A percentile compares a stretch with the other conserved stretches of the same genome.
phyloP scores from a whole-genome alignment of 2,888 invertebrate genomes.

The Epiblema foenella region DNA sequence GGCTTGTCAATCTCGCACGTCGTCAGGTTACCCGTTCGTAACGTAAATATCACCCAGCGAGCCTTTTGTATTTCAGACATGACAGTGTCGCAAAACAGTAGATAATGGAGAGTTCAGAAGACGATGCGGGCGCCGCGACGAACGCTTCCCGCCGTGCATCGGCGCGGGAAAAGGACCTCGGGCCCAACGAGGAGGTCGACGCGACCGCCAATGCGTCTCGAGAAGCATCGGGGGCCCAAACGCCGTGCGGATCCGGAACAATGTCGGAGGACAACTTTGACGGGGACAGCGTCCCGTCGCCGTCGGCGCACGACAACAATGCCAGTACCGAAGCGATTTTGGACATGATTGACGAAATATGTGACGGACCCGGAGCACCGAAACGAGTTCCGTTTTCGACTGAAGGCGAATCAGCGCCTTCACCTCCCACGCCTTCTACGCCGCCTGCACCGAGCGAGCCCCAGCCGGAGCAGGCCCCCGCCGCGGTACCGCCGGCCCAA shows the following conservation, averaged over 20 bases:
- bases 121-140: slow-evolving; percentile 83
- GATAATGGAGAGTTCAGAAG: slow-evolving; percentile 85
- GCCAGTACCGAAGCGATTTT: slow-evolving; percentile 82
- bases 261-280: slow-evolving; percentile 80
- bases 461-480: background rate
- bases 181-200: slow-evolving; percentile 73
- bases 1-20: slow-evolving; percentile 83
- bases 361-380: slow-evolving; percentile 78
- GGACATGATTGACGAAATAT: slow-evolving; percentile 83
- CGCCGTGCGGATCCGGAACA: slow-evolving; percentile 69
- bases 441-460: slow-evolving; percentile 35
- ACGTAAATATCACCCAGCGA: slow-evolving; percentile 82
- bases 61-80: slow-evolving; percentile 83
- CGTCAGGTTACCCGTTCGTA: slow-evolving; percentile 82
- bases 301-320: slow-evolving; percentile 77
- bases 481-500: background rate
- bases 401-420: slow-evolving; percentile 42
- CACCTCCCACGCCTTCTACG: slow-evolving; percentile 21
- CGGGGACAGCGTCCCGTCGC: slow-evolving; percentile 79
- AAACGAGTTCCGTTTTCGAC: slow-evolving; percentile 64
- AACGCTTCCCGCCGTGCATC: slow-evolving; percentile 82
- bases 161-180: slow-evolving; percentile 83
- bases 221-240: slow-evolving; percentile 67
- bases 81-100: slow-evolving; percentile 82
- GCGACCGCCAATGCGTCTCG: slow-evolving; percentile 72